Conservation (phyloP, 1,140 invertebrate species). For the Cyclina sinensis region DNA sequence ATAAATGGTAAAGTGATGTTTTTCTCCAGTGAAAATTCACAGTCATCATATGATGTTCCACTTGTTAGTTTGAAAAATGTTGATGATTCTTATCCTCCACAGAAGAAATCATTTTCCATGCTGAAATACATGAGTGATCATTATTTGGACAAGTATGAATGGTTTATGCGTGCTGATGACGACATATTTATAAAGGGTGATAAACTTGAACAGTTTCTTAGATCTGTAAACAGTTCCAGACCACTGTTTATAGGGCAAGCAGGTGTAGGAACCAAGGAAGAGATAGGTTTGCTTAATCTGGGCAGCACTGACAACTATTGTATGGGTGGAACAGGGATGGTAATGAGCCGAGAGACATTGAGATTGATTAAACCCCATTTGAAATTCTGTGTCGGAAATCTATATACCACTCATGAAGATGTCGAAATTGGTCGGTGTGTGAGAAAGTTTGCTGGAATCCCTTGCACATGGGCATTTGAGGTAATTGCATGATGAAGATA, state of each 20-base stretch:
- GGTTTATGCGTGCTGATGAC: slow-evolving; percentile 99
- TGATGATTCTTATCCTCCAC: slow-evolving; percentile 98
- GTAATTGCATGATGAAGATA: slow-evolving; percentile 89
- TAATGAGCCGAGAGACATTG: slow-evolving; percentile 89
- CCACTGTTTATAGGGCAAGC: slow-evolving; percentile 92
- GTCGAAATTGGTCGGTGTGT: slow-evolving; percentile 99
- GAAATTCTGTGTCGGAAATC: slow-evolving; percentile 93
- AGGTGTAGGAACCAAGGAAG: slow-evolving; percentile 91
- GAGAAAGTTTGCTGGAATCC: slow-evolving; percentile 95
- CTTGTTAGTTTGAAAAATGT: slow-evolving; percentile 93
- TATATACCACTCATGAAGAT: slow-evolving; percentile 99
- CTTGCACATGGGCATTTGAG: slow-evolving; percentile 99
- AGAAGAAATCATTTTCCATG: slow-evolving; percentile 99
- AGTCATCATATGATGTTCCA: slow-evolving; percentile 87
- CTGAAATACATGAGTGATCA: slow-evolving; percentile 99
- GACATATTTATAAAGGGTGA: slow-evolving; percentile 98
- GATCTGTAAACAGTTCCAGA: slow-evolving; percentile 96
- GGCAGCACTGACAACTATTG: slow-evolving; percentile 99
- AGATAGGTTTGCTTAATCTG: slow-evolving; percentile 96
- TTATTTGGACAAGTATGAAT: slow-evolving; percentile 96
- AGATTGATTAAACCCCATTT: slow-evolving; percentile 89
- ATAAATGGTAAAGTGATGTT: slow-evolving; percentile 96
- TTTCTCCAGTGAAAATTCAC: slow-evolving; percentile 93
- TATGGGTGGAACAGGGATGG: slow-evolving; percentile 99
- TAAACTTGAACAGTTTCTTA: slow-evolving; percentile 93